Percentiles rank a stretch among this genome's conserved stretches.
Evolutionary conservation across 2,797 vertebrate species (phyloP).

Genomic region (Acridotheres tristis): DNA sequence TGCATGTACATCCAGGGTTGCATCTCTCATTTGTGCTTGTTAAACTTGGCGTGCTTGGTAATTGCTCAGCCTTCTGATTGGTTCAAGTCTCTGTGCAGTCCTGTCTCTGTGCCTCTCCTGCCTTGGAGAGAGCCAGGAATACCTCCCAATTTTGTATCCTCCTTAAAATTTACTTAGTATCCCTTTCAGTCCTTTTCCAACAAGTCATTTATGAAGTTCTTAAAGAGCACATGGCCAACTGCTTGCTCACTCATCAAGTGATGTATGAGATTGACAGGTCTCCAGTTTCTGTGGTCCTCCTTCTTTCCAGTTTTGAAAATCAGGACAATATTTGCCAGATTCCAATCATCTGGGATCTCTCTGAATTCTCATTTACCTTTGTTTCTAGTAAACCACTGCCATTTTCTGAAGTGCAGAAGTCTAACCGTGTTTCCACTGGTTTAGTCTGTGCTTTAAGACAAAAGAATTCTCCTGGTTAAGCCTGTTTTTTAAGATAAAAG

Average conservation of each 20-base stretch:
- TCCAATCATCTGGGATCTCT: rapidly evolving
- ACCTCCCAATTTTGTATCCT: neutral
- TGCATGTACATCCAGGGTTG: too few species aligned
- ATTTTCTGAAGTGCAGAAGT: neutral
- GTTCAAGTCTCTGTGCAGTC: too few species aligned
- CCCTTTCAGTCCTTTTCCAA: rapidly evolving
- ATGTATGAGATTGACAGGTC: neutral
- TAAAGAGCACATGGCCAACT: neutral
- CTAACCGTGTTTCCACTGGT: neutral
- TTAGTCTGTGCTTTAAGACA: neutral
- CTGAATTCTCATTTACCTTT: neutral
- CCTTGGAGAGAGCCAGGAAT: neutral
- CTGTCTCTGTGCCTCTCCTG: too few species aligned
- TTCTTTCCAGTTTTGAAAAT: neutral
- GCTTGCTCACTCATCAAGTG: neutral
- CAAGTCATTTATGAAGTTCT: neutral
- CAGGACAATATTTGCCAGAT: neutral
- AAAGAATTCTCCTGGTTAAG: neutral
- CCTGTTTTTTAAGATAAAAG: neutral
- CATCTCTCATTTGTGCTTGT: rapidly evolving
- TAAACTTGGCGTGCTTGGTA: neutral
- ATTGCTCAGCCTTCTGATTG: neutral
- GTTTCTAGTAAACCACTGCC: neutral
- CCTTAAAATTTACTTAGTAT: neutral
- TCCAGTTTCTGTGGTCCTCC: neutral